Base-by-base conservation (phyloP, 2,888 invertebrate species). In the Eilema sororculum region DNA sequence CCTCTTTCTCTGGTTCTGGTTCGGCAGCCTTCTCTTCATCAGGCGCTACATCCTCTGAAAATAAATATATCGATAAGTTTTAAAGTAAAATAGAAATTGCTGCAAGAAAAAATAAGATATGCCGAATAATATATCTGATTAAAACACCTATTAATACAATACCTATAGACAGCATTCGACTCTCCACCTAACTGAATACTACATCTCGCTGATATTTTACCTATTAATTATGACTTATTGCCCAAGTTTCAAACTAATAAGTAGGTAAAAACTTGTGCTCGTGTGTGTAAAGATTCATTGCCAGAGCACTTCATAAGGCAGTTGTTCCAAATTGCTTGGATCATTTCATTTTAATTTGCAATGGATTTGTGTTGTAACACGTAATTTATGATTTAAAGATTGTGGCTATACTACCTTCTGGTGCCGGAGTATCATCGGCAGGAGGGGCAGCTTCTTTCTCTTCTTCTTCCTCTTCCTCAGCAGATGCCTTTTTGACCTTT, bases 391-490 rank as follows among this genome's bases (percentile, higher is more conserved):
- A 16, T 41, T 41, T 3, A 16, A 46, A 46, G 46, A 46, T 46
- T 20, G 20, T n/a, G 59, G 20, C 20, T 6, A 28, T 30, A n/a
- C 56, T 87, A 93, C 93, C 93, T 84, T 95, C 94, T 20, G 75
- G 67, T 75, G 88, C 92, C 37, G 79, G 87, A 65, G 95, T 91
- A 24, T 91, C 93, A 24, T 91, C 93, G 10, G 83, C 82, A 0
- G 87, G 73, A 2, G 87, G 80, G 28, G 82, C 78, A 0, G 88
- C 82, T 30, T 92, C 94, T 2, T 89, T 88, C 77, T 95, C 95
- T 33, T 95, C 95, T 72, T 93, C 95, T 64, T 94, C 94, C 70
- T 93, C 95, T 68, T 91, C 91, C 64, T 93, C 93, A 9, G 91
- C 90, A 0, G 89, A 80, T 0, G 92, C 87, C 76, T 96, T 94